phyloP scores from a whole-genome alignment of 2,113 vertebrate genomes.

The Colossoma macropomum region DNA sequence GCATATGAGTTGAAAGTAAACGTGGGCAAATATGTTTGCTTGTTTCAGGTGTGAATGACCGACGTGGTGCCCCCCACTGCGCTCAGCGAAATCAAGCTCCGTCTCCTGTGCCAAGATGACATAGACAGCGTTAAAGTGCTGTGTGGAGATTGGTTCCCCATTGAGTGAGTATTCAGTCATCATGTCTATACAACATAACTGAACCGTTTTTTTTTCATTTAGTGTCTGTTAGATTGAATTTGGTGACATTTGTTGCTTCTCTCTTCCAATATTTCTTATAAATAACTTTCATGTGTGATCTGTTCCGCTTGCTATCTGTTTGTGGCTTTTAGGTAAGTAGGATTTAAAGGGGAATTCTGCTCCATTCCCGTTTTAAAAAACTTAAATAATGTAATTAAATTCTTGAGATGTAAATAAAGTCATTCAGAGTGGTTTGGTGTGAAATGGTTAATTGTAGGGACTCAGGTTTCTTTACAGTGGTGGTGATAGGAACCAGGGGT shows the following conservation, averaged over 20 bases:
- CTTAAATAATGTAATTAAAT: no score
- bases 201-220: no score
- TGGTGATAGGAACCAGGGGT: no score
- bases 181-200: neutral
- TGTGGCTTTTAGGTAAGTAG: no score
- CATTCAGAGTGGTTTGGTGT: no score
- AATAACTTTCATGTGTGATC: neutral
- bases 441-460: no score
- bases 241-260: neutral
- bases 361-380: no score
- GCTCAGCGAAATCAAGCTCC: slow-evolving; percentile 94
- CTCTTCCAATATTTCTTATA: neutral
- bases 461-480: no score
- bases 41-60: slow-evolving; percentile 95
- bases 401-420: no score
- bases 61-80: slow-evolving; percentile 92
- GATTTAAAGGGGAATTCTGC: no score
- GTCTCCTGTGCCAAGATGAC: slow-evolving; percentile 98
- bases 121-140: slow-evolving; percentile 97
- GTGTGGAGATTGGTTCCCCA: slow-evolving; percentile 98
- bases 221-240: neutral
- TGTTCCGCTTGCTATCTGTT: neutral
- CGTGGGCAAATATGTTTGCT: neutral
- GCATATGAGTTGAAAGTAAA: no score
- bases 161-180: slow-evolving; percentile 83